Base-by-base conservation (phyloP, 2,797 vertebrate genomes). In the Poecilia picta region DNA sequence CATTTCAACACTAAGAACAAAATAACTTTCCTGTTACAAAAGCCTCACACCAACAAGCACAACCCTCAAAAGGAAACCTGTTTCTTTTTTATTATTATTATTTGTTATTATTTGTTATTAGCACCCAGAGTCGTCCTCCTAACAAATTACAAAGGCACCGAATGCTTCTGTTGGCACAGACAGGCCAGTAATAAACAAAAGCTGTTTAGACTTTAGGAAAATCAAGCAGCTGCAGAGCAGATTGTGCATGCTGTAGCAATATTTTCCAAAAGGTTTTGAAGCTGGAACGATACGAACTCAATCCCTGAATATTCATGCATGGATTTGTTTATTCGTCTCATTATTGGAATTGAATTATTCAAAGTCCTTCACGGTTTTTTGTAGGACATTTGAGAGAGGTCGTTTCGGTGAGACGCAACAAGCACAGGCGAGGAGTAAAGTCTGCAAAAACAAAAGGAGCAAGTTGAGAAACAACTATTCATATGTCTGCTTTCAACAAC, bases 221-320 rank as follows among this genome's bases (percentile, higher is more conserved):
- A 88, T 81, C 74, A 79, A 90, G 91, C 94, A 95, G 94, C 93
- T 95, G 95, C 92, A 92, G 5, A 92, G 87, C 94, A 95, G 92
- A 90, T 92, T 94, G 94, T 79, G 82, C 87, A 88, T 82, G 86
- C 89, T 93, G 94, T 91, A 90, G 85, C 92, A 93, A 93, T 93
- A 92, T 95, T 95, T 94, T 93, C 89, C 81, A 81, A 93, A 92
- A 90, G 90, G 92, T 92, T 94, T 89, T 90, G 89, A 93, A 90
- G 90, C 89, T 87, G 88, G 75, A 92, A 91, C 85, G 84, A 90
- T 94, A 91, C 87, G 90, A 93, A 93, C 76, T 74, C 85, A 91
- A 83, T 76, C 77, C 89, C 80, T 95, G 93, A 95, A 96, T 95
- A 95, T 95, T 95, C 93, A 95, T 95, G 84, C 86, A 82, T 43